Conservation (phyloP, 2,113 vertebrate species). For the Tupaia chinensis region DNA sequence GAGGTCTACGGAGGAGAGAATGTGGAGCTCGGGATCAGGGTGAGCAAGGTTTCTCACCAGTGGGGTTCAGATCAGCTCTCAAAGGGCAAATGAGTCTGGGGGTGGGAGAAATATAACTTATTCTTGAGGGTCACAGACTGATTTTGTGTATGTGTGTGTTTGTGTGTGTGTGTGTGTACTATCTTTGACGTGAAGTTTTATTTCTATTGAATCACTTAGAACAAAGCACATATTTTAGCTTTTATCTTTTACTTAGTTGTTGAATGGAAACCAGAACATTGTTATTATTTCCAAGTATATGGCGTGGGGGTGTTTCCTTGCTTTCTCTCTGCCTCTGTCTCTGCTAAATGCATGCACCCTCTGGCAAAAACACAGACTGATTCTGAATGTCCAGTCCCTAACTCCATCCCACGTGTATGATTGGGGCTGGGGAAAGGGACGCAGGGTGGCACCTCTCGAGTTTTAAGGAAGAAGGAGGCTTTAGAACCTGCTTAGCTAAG, state of each 20-base stretch:
- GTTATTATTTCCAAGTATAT: neutral
- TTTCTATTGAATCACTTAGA: neutral
- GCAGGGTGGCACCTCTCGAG: neutral
- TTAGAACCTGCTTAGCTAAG: neutral
- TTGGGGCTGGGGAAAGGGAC: neutral
- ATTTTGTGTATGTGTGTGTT: no score
- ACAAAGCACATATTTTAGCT: neutral
- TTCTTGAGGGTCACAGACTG: neutral
- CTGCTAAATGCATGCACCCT: no score
- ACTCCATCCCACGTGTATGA: neutral
- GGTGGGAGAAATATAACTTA: neutral
- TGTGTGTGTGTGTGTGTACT: neutral
- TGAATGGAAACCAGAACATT: neutral
- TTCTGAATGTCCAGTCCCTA: neutral
- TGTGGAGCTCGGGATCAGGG: constrained; percentile 97
- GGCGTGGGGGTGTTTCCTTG: no score
- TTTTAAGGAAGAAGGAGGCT: neutral
- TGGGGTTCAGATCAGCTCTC: neutral
- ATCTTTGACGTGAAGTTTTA: constrained; percentile 25
- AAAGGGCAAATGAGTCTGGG: neutral
- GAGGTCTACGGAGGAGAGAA: constrained; percentile 99
- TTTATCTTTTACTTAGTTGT: neutral
- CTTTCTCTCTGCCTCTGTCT: no score
- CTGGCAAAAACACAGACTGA: neutral
- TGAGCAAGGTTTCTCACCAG: constrained; percentile 85